A percentile compares a stretch with the other conserved stretches of the same genome.
These are phyloP conservation scores for Sebastes oblongus DNA, from an alignment of 2,797 vertebrate species.

Conservation along the genomic window DNA sequence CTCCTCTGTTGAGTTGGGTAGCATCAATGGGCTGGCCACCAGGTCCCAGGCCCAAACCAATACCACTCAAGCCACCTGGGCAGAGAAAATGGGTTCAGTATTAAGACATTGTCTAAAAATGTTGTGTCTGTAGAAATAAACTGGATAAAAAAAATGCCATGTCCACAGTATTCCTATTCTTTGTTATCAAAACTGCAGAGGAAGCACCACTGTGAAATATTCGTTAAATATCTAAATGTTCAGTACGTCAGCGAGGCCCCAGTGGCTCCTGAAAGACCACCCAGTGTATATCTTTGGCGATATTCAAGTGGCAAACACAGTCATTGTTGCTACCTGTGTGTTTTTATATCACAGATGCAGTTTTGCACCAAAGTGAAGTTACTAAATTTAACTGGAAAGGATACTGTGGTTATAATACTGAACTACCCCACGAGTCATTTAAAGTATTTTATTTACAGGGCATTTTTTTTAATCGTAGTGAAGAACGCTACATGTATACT, in stretches of 20 bases:
- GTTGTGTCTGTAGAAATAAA: background rate
- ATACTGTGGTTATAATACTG: background rate
- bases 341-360: background rate
- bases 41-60: conserved; percentile 95
- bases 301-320: background rate
- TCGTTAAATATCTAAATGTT: background rate
- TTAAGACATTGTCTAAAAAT: background rate
- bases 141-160: background rate
- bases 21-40: conserved; percentile 97
- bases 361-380: background rate
- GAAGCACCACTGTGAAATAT: background rate
- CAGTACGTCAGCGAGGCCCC: background rate
- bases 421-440: background rate
- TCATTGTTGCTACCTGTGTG: background rate
- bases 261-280: background rate
- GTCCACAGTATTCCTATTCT: background rate
- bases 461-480: background rate
- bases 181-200: background rate
- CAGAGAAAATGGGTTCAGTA: background rate
- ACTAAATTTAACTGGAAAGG: background rate
- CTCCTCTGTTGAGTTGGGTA: conserved; percentile 91
- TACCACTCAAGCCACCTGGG: conserved; percentile 94
- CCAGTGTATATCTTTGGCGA: background rate
- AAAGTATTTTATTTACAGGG: background rate
- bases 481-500: conserved; percentile 63